Conservation (phyloP, 2,113 vertebrate genomes). For the Rynchops niger region DNA sequence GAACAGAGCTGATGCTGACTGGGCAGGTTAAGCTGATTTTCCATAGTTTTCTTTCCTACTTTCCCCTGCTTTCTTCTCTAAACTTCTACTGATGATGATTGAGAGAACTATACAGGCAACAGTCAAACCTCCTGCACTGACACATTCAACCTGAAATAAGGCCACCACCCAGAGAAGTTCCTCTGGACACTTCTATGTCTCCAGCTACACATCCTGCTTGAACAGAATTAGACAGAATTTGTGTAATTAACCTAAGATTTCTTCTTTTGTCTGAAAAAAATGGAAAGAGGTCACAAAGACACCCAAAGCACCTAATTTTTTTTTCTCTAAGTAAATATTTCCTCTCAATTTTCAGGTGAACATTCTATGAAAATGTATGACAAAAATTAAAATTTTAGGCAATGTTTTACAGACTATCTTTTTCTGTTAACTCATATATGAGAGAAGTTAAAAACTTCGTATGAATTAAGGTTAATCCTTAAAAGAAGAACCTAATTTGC, state of each 20-base stretch:
- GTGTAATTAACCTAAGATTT: not conserved
- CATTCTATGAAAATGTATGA: not conserved
- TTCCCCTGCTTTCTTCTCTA: not conserved
- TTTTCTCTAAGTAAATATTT: not conserved
- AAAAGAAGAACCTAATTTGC: not conserved
- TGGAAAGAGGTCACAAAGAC: fast-evolving
- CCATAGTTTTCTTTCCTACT: not conserved
- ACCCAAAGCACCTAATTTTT: not conserved
- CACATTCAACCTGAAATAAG: not conserved
- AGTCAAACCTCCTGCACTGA: not conserved
- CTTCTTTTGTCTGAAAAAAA: not conserved
- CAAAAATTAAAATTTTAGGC: not conserved
- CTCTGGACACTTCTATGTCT: not conserved
- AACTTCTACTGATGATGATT: not conserved
- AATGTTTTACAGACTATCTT: not conserved
- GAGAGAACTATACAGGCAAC: not conserved
- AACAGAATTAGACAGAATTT: not conserved
- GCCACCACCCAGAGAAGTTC: not conserved
- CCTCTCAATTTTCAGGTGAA: not conserved
- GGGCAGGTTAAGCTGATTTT: not conserved
- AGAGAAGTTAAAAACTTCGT: not conserved
- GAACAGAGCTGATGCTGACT: not conserved
- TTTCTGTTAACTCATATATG: not conserved
- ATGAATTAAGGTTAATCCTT: not conserved
- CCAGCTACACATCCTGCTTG: not conserved